Evolutionary conservation across 2,888 invertebrate species (phyloP).

Genomic region (Hipparchia sbordonii): DNA sequence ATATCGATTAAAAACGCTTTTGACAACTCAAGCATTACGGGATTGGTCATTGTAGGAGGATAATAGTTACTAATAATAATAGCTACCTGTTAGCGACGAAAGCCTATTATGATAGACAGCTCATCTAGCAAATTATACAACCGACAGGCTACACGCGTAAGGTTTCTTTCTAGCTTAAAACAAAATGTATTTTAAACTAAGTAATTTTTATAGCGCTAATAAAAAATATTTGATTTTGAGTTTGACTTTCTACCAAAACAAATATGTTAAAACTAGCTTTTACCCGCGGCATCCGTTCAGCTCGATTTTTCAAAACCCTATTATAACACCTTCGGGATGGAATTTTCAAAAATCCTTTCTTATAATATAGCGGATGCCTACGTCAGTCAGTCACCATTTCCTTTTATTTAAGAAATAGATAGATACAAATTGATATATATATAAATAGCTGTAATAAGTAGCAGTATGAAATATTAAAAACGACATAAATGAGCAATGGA

Average conservation of each 20-base stretch:
- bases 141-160: constrained; percentile 1
- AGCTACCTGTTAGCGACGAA: constrained; percentile 7
- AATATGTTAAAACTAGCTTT: too few relatives aligned
- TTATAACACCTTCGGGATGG: too few relatives aligned
- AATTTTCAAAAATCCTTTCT: too few relatives aligned
- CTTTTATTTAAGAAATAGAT: too few relatives aligned
- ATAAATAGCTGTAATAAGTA: background rate
- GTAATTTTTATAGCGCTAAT: too few relatives aligned
- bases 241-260: too few relatives aligned
- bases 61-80: constrained; percentile 9
- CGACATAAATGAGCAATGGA: constrained; percentile 1
- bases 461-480: background rate
- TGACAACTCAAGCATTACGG: constrained; percentile 5
- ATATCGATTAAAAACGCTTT: constrained; percentile 10
- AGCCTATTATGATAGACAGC: constrained; percentile 22
- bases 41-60: constrained; percentile 11
- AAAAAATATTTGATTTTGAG: too few relatives aligned
- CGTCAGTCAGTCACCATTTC: too few relatives aligned
- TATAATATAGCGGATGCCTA: too few relatives aligned
- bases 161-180: constrained; percentile 15
- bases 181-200: background rate
- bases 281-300: too few relatives aligned
- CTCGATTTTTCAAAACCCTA: too few relatives aligned
- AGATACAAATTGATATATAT: too few relatives aligned
- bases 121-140: constrained; percentile 22